phyloP scores from a whole-genome alignment of 2,113 vertebrate genomes.

The Scatophagus argus region DNA sequence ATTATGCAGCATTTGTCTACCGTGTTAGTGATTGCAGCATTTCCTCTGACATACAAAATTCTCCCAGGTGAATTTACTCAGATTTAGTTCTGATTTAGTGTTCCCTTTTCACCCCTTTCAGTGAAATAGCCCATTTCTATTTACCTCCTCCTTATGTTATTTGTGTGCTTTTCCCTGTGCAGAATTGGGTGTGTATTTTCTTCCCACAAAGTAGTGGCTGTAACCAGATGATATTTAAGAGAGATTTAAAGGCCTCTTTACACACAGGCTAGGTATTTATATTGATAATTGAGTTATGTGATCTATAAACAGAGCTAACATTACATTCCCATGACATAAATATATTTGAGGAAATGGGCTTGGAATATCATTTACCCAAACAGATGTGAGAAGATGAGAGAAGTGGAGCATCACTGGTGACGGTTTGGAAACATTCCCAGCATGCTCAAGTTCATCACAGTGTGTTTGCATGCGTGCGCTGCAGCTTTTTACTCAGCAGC shows the following conservation, averaged over 20 bases:
- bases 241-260: conserved; percentile 29
- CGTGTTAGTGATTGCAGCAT: conserved; percentile 9
- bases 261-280: conserved; percentile 38
- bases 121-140: conserved; percentile 23
- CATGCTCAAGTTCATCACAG: conserved; percentile 41
- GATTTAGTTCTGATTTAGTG: conserved; percentile 9
- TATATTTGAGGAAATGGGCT: conserved; percentile 25
- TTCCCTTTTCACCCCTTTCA: conserved; percentile 1
- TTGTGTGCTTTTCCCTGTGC: conserved; percentile 26
- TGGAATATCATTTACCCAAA: conserved; percentile 51
- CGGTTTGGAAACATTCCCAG: conserved; percentile 40
- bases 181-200: conserved; percentile 32
- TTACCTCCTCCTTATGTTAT: conserved; percentile 1
- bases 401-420: background rate
- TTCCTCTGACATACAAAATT: conserved; percentile 4
- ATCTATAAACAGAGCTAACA: conserved; percentile 53
- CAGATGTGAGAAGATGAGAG: conserved; percentile 32
- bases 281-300: conserved; percentile 51
- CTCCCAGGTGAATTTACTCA: background rate
- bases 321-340: conserved; percentile 50
- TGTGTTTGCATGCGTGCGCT: conserved; percentile 15
- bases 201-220: conserved; percentile 39
- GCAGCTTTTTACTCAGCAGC: conserved; percentile 16
- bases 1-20: conserved; percentile 9
- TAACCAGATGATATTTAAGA: conserved; percentile 36